Percentiles rank a stretch among this genome's conserved stretches.
These are phyloP conservation scores for Merops nubicus DNA, from an alignment of 2,113 vertebrate genomes.

Conservation along the genomic window DNA sequence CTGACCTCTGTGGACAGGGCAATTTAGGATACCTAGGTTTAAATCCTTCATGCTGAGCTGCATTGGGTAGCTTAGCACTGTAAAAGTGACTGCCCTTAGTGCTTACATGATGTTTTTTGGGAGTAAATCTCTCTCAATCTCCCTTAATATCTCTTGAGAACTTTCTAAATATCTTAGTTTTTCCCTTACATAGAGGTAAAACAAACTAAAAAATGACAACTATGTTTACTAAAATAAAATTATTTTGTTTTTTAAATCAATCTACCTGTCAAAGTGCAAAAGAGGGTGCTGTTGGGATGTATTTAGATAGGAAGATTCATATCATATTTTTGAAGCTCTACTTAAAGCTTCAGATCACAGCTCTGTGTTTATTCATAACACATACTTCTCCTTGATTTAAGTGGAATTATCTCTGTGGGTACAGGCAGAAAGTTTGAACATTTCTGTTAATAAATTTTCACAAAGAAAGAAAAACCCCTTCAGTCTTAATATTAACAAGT, in stretches of 20 bases:
- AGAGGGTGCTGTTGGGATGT: not conserved
- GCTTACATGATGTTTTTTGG: rapidly evolving
- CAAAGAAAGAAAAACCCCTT: not conserved
- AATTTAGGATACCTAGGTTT: not conserved
- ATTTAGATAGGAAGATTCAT: not conserved
- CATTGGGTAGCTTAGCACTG: not conserved
- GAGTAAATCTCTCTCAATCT: not conserved
- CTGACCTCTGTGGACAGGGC: not conserved
- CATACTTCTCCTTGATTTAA: not conserved
- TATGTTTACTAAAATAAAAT: not conserved
- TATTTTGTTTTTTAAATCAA: not conserved
- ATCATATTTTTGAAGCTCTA: not conserved
- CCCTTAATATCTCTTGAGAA: not conserved
- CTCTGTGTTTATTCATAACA: not conserved
- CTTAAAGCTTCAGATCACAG: not conserved
- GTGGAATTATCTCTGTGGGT: not conserved
- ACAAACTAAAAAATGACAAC: not conserved
- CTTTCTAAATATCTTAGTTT: not conserved
- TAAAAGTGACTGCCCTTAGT: not conserved
- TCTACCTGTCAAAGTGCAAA: not conserved
- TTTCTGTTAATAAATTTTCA: not conserved
- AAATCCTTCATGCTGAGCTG: not conserved
- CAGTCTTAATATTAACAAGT: not conserved
- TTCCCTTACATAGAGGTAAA: not conserved
- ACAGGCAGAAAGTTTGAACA: not conserved